Conservation (phyloP, 1,140 invertebrate species). For the Contarinia nasturtii region DNA sequence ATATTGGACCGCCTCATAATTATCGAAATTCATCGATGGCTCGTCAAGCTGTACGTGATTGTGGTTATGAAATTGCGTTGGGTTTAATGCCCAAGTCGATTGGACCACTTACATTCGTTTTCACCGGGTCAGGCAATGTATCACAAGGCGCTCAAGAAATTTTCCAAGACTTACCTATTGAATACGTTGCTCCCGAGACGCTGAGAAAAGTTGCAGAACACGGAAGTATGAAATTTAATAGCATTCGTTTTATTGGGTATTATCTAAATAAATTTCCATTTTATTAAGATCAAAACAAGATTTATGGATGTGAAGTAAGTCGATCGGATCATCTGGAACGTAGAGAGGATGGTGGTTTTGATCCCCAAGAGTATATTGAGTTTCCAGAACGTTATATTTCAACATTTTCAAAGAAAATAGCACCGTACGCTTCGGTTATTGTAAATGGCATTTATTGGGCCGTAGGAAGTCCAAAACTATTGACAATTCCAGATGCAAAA, state of each 20-base stretch:
- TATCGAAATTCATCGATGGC: conserved; percentile 96
- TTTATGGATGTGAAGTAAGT: conserved; percentile 88
- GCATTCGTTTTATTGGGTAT: not conserved
- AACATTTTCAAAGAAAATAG: conserved; percentile 92
- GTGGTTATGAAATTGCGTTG: conserved; percentile 93
- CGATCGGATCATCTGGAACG: conserved; percentile 81
- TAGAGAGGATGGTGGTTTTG: conserved; percentile 79
- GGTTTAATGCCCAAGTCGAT: conserved; percentile 97
- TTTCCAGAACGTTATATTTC: conserved; percentile 89
- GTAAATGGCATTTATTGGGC: conserved; percentile 99
- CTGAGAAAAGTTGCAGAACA: conserved; percentile 89
- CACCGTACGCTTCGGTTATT: conserved; percentile 91
- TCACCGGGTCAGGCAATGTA: conserved; percentile 82
- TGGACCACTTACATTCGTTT: conserved; percentile 93
- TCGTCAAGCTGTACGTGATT: conserved; percentile 86
- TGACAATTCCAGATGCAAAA: conserved; percentile 97
- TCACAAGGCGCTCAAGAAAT: conserved; percentile 88
- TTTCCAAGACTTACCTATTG: conserved; percentile 91
- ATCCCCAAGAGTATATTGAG: conserved; percentile 78
- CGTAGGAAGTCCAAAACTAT: conserved; percentile 80
- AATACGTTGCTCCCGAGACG: conserved; percentile 91
- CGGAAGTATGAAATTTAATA: conserved; percentile 62
- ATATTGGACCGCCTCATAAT: conserved; percentile 95
- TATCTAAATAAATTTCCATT: too few species aligned
- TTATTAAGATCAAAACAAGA: conserved; percentile 63